Base-by-base conservation (phyloP, 2,888 invertebrate genomes). In the Drosophila prostipennis region DNA sequence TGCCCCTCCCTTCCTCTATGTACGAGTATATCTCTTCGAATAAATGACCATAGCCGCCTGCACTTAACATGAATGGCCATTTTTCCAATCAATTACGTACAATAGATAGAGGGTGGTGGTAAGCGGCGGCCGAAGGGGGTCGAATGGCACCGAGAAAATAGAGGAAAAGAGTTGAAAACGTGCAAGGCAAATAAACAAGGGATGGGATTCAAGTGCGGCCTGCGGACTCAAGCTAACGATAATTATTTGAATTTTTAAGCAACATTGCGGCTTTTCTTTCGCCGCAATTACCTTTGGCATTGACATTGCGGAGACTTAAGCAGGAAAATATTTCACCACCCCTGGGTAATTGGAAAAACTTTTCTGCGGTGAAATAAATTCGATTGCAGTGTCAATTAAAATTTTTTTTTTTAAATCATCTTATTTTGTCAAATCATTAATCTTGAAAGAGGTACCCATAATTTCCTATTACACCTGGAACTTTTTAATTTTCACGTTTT, bases 31-130 rank as follows among this genome's bases (percentile, higher is more conserved):
- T 68, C 56, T 43, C 23, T 51, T 39, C 19, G 67, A 52, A 74
- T 57, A 69, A 58, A 56, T 51, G 60, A 56, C 63, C 60, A 45
- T 58, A 69, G 68, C 61, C 65, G 42, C 63, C 78, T 79, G 82
- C 80, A 77, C 80, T 81, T 77, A 77, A 76, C 72, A 74, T 71
- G 85, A 82, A 79, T 85, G 79, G 71, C 74, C 86, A 74, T 79
- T 83, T 83, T 83, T 85, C 83, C 83, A 83, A 83, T 88, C 83
- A 83, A 88, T 83, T 83, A 88, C 86, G 39, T 70, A 68, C 45
- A 52, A 45, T 34, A 37, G 49, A 34, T 34, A 13, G 11, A 3
- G 16, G 46, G 46, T 6, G 45, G 29, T 5, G 36, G 37, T 29
- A 36, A 26, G 14, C 4, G 29, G 1, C 7, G 6, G 6, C 7